These are phyloP conservation scores for Atherix ibis DNA, from an alignment of 2,888 invertebrate species.

Conservation along the genomic window DNA sequence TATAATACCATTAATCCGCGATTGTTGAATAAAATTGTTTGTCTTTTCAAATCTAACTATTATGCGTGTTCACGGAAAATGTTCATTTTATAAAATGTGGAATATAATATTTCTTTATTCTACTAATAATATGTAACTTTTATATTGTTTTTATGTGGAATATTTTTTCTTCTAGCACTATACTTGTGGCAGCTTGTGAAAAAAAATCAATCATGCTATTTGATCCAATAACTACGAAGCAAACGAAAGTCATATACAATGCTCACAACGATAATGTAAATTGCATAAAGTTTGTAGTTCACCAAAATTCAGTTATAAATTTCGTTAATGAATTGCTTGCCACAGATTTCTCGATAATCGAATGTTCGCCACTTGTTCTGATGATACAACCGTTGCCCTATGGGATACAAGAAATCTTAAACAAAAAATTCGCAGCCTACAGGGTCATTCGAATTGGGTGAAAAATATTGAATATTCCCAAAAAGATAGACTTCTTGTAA, in stretches of 20 bases:
- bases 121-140: too few species aligned
- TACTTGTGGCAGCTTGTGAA: conserved; percentile 83
- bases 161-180: conserved; percentile 37
- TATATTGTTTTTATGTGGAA: background rate
- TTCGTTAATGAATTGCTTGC: background rate
- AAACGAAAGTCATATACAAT: conserved; percentile 55
- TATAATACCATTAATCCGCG: too few species aligned
- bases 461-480: conserved; percentile 90
- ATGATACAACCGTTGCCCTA: conserved; percentile 80
- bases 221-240: conserved; percentile 66
- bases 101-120: too few species aligned
- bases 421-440: conserved; percentile 55
- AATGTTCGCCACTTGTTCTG: conserved; percentile 85
- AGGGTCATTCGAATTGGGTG: conserved; percentile 89
- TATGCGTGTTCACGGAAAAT: too few species aligned
- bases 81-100: too few species aligned
- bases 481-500: conserved; percentile 67
- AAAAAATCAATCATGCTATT: conserved; percentile 73
- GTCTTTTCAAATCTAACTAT: too few species aligned
- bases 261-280: conserved; percentile 87
- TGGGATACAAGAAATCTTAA: conserved; percentile 86
- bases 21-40: too few species aligned
- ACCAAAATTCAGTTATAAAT: too few species aligned
- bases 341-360: conserved; percentile 75
- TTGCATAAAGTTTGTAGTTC: conserved; percentile 62